A percentile compares a stretch with the other conserved stretches of the same genome.
Evolutionary conservation across 1,140 invertebrate genomes (phyloP).

Genomic region (Sarcophaga bullata): DNA sequence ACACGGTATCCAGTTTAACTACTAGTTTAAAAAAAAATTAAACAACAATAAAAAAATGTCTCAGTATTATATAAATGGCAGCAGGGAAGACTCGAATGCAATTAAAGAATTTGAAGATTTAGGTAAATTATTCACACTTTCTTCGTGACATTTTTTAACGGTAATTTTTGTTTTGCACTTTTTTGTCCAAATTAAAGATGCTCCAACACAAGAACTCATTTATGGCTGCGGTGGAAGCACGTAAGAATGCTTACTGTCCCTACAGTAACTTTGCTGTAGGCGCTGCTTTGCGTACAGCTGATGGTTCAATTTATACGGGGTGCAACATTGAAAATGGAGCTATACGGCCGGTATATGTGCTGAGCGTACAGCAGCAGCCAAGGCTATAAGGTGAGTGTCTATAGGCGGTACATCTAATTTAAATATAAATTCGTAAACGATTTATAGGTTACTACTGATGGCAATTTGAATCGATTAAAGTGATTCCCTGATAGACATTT

Average conservation of each 20-base stretch:
- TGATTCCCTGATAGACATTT: no score
- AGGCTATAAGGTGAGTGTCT: conserved; percentile 73
- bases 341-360: conserved; percentile 88
- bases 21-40: no score
- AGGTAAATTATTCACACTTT: conserved; percentile 44
- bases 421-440: no score
- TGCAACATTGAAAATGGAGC: conserved; percentile 94
- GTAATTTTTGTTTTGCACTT: conserved; percentile 13
- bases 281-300: conserved; percentile 80
- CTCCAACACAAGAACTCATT: conserved; percentile 74
- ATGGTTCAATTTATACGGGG: conserved; percentile 75
- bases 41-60: conserved; percentile 38
- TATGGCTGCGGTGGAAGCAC: conserved; percentile 71
- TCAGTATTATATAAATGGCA: conserved; percentile 55
- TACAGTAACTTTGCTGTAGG: conserved; percentile 92
- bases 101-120: conserved; percentile 52
- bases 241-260: conserved; percentile 82
- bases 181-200: conserved; percentile 65
- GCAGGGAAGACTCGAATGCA: conserved; percentile 50
- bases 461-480: no score
- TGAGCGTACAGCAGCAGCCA: conserved; percentile 85
- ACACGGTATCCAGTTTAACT: no score
- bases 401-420: no score
- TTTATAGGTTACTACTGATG: no score
- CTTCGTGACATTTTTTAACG: background rate